Conservation (phyloP, 2,888 invertebrate genomes). For the Ashinkailepas kermadecensis region DNA sequence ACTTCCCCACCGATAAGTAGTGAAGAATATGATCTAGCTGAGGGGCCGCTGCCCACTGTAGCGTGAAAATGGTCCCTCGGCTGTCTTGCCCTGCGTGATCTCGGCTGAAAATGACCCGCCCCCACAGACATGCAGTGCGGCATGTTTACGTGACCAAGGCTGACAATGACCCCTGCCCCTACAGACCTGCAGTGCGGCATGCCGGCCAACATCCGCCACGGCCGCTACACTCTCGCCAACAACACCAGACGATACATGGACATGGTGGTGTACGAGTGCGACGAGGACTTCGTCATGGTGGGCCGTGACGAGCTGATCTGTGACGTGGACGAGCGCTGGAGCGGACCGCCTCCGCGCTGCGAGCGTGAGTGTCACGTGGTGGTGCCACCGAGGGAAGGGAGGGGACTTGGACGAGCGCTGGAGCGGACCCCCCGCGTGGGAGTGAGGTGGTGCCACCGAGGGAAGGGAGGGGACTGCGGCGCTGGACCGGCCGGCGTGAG, state of each 20-base stretch:
- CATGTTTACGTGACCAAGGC: too few relatives aligned
- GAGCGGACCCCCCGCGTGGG: slow-evolving; percentile 82
- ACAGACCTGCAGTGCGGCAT: slow-evolving; percentile 80
- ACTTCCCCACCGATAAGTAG: too few relatives aligned
- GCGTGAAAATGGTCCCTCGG: too few relatives aligned
- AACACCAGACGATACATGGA: slow-evolving; percentile 80
- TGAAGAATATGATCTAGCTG: too few relatives aligned
- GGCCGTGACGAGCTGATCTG: slow-evolving; percentile 74
- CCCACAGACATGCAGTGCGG: background rate
- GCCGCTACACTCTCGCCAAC: slow-evolving; percentile 70
- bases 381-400: too few relatives aligned
- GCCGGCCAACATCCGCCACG: slow-evolving; percentile 77
- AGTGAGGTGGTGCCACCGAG: too few relatives aligned
- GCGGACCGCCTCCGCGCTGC: slow-evolving; percentile 83
- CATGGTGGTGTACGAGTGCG: slow-evolving; percentile 73
- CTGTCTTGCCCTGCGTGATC: too few relatives aligned
- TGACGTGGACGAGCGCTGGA: slow-evolving; percentile 88
- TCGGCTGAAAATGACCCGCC: slow-evolving; percentile 20
- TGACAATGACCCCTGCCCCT: slow-evolving; percentile 34
- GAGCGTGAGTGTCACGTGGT: slow-evolving; percentile 52
- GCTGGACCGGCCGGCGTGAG: slow-evolving; percentile 92
- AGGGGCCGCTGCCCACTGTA: too few relatives aligned
- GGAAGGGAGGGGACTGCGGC: slow-evolving; percentile 51
- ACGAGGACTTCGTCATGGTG: slow-evolving; percentile 74
- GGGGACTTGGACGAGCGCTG: slow-evolving; percentile 79